Conservation (phyloP, 2,888 invertebrate genomes). For the Platycheirus rosarum region DNA sequence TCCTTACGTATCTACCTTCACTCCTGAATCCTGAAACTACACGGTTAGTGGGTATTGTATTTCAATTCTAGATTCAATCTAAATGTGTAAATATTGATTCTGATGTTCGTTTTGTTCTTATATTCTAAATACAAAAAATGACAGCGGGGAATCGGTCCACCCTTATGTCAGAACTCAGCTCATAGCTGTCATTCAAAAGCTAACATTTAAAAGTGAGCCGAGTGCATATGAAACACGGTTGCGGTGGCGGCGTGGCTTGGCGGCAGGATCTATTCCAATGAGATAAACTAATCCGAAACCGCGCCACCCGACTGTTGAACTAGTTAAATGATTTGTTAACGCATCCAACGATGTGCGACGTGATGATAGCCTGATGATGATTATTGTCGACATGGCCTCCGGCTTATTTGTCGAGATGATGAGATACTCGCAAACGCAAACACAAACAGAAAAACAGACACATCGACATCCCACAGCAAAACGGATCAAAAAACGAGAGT, state of each 20-base stretch:
- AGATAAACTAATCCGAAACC: slow-evolving; percentile 61
- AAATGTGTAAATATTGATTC: slow-evolving; percentile 70
- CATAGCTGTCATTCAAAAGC: slow-evolving; percentile 6
- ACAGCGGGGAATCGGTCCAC: slow-evolving; percentile 30
- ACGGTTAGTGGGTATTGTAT: slow-evolving; percentile 43
- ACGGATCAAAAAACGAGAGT: slow-evolving; percentile 60
- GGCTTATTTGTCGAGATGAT: slow-evolving; percentile 69
- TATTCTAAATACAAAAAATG: slow-evolving; percentile 21
- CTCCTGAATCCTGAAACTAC: slow-evolving; percentile 22
- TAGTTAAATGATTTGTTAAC: slow-evolving; percentile 73
- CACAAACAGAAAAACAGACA: too few species aligned
- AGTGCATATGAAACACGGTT: slow-evolving; percentile 2
- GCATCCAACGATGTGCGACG: slow-evolving; percentile 55
- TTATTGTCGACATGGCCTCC: slow-evolving; percentile 63
- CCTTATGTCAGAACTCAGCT: slow-evolving; percentile 3
- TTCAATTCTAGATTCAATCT: slow-evolving; percentile 71
- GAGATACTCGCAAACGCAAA: slow-evolving; percentile 63
- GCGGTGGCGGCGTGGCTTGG: not conserved
- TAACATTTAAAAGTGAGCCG: slow-evolving; percentile 10
- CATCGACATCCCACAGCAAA: too few species aligned
- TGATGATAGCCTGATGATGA: slow-evolving; percentile 61
- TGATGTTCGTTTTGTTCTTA: slow-evolving; percentile 63
- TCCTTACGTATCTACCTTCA: slow-evolving; percentile 30
- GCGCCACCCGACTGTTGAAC: slow-evolving; percentile 51
- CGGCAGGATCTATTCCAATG: not conserved